phyloP scores from a whole-genome alignment of 2,888 invertebrate species.

The Pyralis farinalis region DNA sequence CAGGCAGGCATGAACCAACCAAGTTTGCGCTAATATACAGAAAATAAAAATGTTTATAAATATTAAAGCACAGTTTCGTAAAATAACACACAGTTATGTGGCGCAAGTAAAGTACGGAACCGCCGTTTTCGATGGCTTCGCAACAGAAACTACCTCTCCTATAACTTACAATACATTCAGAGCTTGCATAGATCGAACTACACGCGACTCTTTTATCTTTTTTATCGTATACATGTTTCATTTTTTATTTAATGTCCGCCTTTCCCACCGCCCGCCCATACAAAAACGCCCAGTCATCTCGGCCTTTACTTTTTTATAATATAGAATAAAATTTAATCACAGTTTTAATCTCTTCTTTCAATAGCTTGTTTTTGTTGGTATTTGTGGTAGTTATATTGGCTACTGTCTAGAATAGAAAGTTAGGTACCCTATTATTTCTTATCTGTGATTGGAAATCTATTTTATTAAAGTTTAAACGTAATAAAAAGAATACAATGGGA shows the following conservation, averaged over 20 bases:
- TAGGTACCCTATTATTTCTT: constrained; percentile 4
- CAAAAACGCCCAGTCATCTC: constrained; percentile 57
- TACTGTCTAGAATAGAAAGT: constrained; percentile 11
- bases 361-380: constrained; percentile 44
- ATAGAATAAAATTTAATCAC: constrained; percentile 68
- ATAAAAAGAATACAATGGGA: no score
- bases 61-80: no score
- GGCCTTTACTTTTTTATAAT: constrained; percentile 40
- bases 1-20: no score
- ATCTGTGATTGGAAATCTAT: constrained; percentile 1
- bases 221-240: constrained; percentile 41
- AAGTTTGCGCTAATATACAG: no score
- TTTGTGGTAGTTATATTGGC: constrained; percentile 6
- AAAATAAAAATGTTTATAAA: no score
- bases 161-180: no score
- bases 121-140: no score
- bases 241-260: constrained; percentile 43
- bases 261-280: constrained; percentile 52
- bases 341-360: constrained; percentile 70
- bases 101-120: no score
- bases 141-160: no score
- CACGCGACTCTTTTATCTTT: not conserved
- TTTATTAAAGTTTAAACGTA: not conserved
- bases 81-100: no score
- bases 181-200: not conserved